Evolutionary conservation across 2,113 vertebrate genomes (phyloP).

Genomic region (Tachysurus vachellii): DNA sequence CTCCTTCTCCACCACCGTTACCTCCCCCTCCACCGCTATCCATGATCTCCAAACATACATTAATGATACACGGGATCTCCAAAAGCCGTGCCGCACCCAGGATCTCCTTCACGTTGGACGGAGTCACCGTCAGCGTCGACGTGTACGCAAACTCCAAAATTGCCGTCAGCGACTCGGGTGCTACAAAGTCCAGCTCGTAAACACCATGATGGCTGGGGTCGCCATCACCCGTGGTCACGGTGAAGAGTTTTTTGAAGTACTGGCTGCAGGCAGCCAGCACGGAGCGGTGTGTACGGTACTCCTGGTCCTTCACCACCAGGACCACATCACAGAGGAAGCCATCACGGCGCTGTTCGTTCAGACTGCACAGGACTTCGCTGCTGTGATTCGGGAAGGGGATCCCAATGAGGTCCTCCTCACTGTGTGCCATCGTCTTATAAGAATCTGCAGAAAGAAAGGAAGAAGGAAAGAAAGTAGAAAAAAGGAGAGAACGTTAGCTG

Average conservation of each 20-base stretch:
- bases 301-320: constrained; percentile 92
- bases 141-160: constrained; percentile 99
- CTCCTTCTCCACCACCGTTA: constrained; percentile 69
- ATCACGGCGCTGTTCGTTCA: constrained; percentile 90
- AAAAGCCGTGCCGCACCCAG: constrained; percentile 90
- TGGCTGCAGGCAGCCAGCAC: constrained; percentile 97
- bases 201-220: constrained; percentile 77
- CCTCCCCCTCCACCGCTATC: constrained; percentile 79
- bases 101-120: constrained; percentile 92
- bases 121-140: constrained; percentile 93
- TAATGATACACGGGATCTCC: constrained; percentile 95
- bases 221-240: constrained; percentile 78
- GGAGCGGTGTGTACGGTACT: constrained; percentile 92
- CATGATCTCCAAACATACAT: constrained; percentile 96
- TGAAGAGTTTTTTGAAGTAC: constrained; percentile 99
- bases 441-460: constrained; percentile 40
- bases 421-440: constrained; percentile 84
- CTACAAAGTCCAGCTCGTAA: constrained; percentile 97
- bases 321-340: constrained; percentile 95
- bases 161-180: constrained; percentile 91
- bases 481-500: not conserved
- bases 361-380: constrained; percentile 90
- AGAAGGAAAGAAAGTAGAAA: not conserved
- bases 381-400: constrained; percentile 99
- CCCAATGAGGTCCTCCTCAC: constrained; percentile 93